Base-by-base conservation (phyloP, 1,140 invertebrate species). In the Sinella curviseta region DNA sequence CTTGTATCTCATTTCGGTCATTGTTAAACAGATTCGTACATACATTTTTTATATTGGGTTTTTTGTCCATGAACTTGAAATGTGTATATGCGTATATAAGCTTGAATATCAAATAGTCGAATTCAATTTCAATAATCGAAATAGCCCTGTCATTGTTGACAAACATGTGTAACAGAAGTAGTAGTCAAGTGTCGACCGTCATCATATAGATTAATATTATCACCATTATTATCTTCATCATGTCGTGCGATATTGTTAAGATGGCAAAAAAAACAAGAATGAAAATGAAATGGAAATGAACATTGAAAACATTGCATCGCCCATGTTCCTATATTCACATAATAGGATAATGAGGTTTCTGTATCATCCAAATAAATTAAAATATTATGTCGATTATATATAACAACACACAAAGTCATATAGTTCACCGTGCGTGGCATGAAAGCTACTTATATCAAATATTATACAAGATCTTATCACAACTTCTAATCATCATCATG, bases 341-440 rank as follows among this genome's bases (percentile, higher is more conserved):
- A 65, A 65, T 65, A 65, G 57, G 57, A 65, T 65, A 65, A 65
- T 65, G 57, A 65, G 57, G 57, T 65, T 65, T 65, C 14, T 26
- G 57, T 17, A 65, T 65, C 57, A 26, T 65, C 57, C 57, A 65
- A 4, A 65, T 12, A 65, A n/a, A 65, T 65, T 17, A 65, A 48
- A 48, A 12, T 20, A 20, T 20, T 8, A 48, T 48, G 39, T 48
- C 39, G 20, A 48, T 48, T 8, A 48, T n/a, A 48, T 12, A 48
- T 48, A 20, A 20, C 20, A 48, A 20, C 39, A 8, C 8, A 12
- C 20, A 12, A 12, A 20, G 20, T 48, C 8, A 20, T 48, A 20
- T 12, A 48, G 39, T 20, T 48, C 8, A 48, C 20, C 39, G 20
- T 48, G 39, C 20, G 8, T 48, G 39, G 39, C 39, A 48, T 12